Base-by-base conservation (phyloP, 1,140 invertebrate genomes). In the Drosophila takahashii region DNA sequence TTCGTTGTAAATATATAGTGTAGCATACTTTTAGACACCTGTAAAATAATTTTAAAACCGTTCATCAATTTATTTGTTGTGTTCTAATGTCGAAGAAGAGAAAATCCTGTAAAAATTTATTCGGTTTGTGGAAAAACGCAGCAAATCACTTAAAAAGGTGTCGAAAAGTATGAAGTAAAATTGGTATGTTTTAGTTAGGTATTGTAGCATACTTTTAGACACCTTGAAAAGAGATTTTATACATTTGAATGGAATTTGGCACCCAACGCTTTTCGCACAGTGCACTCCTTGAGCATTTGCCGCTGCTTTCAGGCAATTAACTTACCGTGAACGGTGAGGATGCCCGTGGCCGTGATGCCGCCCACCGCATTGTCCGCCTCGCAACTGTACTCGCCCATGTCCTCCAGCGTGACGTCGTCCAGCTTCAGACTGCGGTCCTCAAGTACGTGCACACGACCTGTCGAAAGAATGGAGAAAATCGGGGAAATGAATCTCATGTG, bases 361-460 rank as follows among this genome's bases (percentile, higher is more conserved):
- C 98, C 98, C 41, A 98, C 95, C 37, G 95, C 94, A 93, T 99
- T 99, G 81, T 95, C 95, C 27, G 97, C 96, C 91, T 98, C 97
- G 92, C 98, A 99, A 45, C 95, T 97, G 92, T 98, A 98, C 79
- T 98, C 96, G 62, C 97, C 98, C 92, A 97, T 96, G 92, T 99
- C 98, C 67, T 94, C 93, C 57, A 95, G 92, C 51, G 94, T 94
- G 29, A 97, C 95, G 79, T 95, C 93, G 90, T 96, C 96, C 65
- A 98, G 94, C 77, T 95, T 94, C 37, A 98, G 93, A 79, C 95
- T 96, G 56, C 96, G 94, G 92, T 97, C 96, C 84, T 96, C 95
- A 65, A 96, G 93, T 56, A 97, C 95, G 81, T 95, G 94, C 66
- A 96, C 95, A 90, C 96, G 94, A 56, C 94, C 95, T 75, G 65